phyloP scores from a whole-genome alignment of 2,113 vertebrate species.

The Petaurus breviceps region DNA sequence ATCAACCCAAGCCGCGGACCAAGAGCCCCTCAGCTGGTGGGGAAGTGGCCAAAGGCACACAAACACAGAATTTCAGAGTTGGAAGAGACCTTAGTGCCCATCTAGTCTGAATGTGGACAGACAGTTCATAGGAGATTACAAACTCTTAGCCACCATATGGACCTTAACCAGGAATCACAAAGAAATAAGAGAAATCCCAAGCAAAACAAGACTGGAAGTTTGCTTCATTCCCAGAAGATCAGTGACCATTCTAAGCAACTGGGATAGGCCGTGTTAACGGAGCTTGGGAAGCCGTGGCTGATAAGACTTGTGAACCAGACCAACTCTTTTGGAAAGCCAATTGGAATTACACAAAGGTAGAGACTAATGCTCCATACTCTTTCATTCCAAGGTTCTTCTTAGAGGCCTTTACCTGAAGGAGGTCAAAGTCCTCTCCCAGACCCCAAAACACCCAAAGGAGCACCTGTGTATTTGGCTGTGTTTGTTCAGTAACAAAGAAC shows the following conservation, averaged over 20 bases:
- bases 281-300: background rate
- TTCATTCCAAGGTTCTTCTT: background rate
- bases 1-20: background rate
- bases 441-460: no score
- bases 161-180: background rate
- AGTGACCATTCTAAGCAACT: background rate
- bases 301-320: no score
- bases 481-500: no score
- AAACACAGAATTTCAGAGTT: background rate
- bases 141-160: background rate
- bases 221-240: background rate
- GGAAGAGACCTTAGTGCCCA: background rate
- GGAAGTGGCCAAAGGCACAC: background rate
- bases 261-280: no score
- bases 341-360: background rate
- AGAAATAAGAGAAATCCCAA: background rate
- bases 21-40: background rate
- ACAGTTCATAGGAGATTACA: background rate
- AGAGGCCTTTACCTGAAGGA: background rate
- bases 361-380: background rate
- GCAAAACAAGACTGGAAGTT: background rate
- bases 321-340: background rate
- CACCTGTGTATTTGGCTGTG: no score
- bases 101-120: background rate
- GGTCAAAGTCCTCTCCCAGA: background rate